A percentile compares a stretch with the other conserved stretches of the same genome.
Evolutionary conservation across 2,888 invertebrate species (phyloP).

Genomic region (Copidosoma aretas): DNA sequence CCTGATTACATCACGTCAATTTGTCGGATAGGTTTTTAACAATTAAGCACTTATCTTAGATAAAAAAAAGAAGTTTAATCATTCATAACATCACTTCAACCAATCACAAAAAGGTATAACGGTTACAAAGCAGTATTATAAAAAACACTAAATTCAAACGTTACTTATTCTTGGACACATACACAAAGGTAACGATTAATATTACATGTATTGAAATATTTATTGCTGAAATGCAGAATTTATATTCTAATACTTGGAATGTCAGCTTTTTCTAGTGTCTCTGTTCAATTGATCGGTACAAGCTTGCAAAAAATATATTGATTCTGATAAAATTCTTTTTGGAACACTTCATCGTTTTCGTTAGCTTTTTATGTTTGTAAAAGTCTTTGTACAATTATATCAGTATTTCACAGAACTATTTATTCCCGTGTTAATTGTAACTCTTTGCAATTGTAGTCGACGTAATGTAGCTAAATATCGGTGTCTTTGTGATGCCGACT

Average conservation of each 20-base stretch:
- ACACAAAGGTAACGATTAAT: constrained; percentile 24
- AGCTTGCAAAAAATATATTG: constrained; percentile 15
- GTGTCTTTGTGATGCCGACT: too few relatives aligned
- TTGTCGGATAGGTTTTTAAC: constrained; percentile 27
- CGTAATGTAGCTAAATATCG: too few relatives aligned
- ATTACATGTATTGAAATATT: constrained; percentile 17
- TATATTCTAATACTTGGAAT: constrained; percentile 29
- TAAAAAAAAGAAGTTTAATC: constrained; percentile 21
- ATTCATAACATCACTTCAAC: constrained; percentile 10
- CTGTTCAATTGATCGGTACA: constrained; percentile 1
- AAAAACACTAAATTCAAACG: constrained; percentile 25
- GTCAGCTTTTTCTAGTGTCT: constrained; percentile 23
- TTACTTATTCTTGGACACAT: constrained; percentile 19
- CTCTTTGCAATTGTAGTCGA: too few relatives aligned
- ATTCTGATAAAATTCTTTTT: constrained; percentile 6
- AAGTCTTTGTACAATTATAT: constrained; percentile 33
- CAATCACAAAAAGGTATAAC: constrained; percentile 25
- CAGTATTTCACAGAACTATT: constrained; percentile 27
- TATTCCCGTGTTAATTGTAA: too few relatives aligned
- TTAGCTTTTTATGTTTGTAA: constrained; percentile 7
- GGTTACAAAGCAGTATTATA: constrained; percentile 21
- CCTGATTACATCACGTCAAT: constrained; percentile 17
- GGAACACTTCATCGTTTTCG: constrained; percentile 6
- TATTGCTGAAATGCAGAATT: constrained; percentile 27
- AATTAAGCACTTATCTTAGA: constrained; percentile 25